Evolutionary conservation across 2,888 invertebrate species (phyloP).

Genomic region (Diogma glabrata): DNA sequence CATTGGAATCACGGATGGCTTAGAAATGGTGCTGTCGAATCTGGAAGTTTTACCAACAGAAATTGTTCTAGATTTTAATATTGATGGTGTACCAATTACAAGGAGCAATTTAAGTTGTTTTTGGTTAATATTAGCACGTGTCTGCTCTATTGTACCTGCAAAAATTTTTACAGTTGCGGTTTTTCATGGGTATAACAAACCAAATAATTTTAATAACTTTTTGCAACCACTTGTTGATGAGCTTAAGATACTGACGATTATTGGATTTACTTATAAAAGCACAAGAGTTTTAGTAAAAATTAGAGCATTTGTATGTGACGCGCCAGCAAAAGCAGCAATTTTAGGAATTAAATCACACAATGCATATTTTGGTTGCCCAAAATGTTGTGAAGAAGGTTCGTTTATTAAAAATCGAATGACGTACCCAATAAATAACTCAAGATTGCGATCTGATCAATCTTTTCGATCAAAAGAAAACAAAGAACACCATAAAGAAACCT

Average conservation of each 20-base stretch:
- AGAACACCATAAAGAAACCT: conserved; percentile 4
- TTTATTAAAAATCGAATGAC: conserved; percentile 4
- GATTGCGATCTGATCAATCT: neutral
- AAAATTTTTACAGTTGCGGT: neutral
- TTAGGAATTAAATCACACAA: neutral
- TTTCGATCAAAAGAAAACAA: conserved; percentile 3
- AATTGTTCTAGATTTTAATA: conserved; percentile 6
- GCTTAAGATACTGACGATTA: neutral
- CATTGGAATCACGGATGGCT: neutral
- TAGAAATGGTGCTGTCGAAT: neutral
- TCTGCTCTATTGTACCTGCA: neutral
- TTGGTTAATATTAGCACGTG: neutral
- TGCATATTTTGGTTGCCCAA: conserved; percentile 1
- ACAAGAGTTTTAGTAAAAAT: neutral
- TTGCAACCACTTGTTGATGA: conserved; percentile 1
- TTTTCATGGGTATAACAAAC: conserved; percentile 5
- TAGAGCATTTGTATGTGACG: conserved; percentile 5
- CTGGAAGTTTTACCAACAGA: neutral
- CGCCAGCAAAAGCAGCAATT: neutral
- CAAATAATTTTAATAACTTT: conserved; percentile 3
- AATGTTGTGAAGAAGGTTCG: conserved; percentile 2
- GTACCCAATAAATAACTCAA: neutral
- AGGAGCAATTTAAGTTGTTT: neutral
- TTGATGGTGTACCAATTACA: conserved; percentile 5
- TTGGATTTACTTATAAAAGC: neutral